Base-by-base conservation (phyloP, 37 sponge, comb jelly and placozoan species). In the Oopsacas minuta region DNA sequence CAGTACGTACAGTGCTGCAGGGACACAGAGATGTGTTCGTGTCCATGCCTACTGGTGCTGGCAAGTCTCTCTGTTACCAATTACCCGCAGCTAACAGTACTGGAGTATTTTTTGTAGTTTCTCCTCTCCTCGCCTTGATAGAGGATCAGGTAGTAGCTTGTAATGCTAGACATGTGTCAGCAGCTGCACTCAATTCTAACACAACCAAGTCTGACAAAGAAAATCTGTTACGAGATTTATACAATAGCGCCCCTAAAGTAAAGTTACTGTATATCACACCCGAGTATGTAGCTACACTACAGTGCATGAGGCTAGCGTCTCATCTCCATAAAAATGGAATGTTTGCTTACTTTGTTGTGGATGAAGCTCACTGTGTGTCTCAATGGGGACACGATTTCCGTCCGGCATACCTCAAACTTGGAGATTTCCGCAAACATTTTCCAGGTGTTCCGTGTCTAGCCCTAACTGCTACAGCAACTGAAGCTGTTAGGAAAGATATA, bases 351-450 rank as follows among this genome's bases (percentile, higher is more conserved):
- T 39, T 99, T 20, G 93, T 91, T 0, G 90, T 99, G 20, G 99
- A 99, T 84, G 99, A 99, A 52, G 96, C 96, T 0, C 99, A 99
- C 85, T 95, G 99, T 84, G 93, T 99, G n/a, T 99, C 99, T 0
- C 91, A 95, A 37, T 99, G 99, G 99, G 99, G 99, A 0, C 99
- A 99, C 82, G 96, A 99, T 87, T 99, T 99, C 61, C 36, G 99
- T 81, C 99, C 99, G 15, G 99, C 95, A 85, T 99, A 95, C 84
- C 89, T 93, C 52, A 93, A 94, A 82, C 89, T 99, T 1, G 94
- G 93, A 0, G 87, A 92, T 28, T 84, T 99, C n/a, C 81, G 93
- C 39, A 49, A 46, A 0, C 36, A 36, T 36, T 86, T 93, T 49
- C 37, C 75, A n/a, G 39, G n/a, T 10, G 85, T 95, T 28, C 96